A percentile compares a stretch with the other conserved stretches of the same genome.
Conservation (phyloP, 2,888 invertebrate genomes). For the Pseudococcus jackbeardsleyi region DNA sequence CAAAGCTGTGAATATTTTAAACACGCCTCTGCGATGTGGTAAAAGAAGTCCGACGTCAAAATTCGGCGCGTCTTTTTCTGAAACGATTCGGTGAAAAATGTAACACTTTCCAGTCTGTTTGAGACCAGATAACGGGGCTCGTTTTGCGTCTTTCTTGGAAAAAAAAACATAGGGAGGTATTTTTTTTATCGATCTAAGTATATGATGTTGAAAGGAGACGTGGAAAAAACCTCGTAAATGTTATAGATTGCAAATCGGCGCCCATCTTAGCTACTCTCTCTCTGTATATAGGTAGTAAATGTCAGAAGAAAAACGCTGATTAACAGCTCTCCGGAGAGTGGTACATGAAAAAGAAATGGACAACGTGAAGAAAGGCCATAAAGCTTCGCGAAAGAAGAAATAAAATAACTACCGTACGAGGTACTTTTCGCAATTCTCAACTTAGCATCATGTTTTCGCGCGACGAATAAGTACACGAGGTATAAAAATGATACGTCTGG, state of each 20-base stretch:
- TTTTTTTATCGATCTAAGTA: slow-evolving; percentile 36
- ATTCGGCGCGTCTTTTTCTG: neutral
- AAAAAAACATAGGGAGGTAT: neutral
- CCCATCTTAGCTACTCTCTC: neutral
- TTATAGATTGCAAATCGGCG: slow-evolving; percentile 39
- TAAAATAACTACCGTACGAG: slow-evolving; percentile 8
- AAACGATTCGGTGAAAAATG: slow-evolving; percentile 18
- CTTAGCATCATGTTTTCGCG: neutral
- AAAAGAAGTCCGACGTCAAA: slow-evolving; percentile 32
- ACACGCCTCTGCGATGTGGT: slow-evolving; percentile 27
- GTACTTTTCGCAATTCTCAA: slow-evolving; percentile 1
- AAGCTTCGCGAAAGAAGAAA: neutral
- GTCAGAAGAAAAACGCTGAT: slow-evolving; percentile 26
- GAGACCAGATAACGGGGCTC: neutral
- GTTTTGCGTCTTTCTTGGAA: neutral
- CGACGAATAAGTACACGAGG: neutral
- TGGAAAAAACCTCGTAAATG: slow-evolving; percentile 9
- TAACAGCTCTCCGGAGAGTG: slow-evolving; percentile 49
- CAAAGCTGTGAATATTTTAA: slow-evolving; percentile 44
- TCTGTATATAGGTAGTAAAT: slow-evolving; percentile 30
- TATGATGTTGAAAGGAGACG: neutral
- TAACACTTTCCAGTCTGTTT: slow-evolving; percentile 24
- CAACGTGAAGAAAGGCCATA: slow-evolving; percentile 39
- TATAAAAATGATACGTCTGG: neutral
- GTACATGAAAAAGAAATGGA: slow-evolving; percentile 43